Evolutionary conservation across 53 echinoderm and acorn worm genomes (phyloP).

Genomic region (Mesocentrotus franciscanus): DNA sequence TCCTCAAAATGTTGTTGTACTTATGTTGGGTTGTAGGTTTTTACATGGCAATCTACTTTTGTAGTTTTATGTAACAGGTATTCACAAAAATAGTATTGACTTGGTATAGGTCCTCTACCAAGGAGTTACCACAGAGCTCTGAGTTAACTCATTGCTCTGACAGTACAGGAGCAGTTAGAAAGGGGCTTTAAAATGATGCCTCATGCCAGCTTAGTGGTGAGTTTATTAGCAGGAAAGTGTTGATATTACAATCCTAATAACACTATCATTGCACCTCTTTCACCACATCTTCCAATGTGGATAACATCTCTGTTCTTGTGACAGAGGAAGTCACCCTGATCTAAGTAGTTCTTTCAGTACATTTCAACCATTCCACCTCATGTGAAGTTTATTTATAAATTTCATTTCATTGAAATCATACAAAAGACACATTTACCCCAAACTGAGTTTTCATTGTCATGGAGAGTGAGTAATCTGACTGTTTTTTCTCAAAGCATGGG

Average conservation of each 20-base stretch:
- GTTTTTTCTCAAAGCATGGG: slow-evolving; percentile 1
- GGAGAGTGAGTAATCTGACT: slow-evolving; percentile 10
- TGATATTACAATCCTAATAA: background rate
- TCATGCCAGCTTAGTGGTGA: background rate
- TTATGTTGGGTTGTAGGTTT: no score
- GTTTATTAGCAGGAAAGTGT: background rate
- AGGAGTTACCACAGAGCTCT: no score
- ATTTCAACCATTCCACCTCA: background rate
- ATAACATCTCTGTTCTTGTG: background rate
- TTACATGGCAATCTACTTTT: no score
- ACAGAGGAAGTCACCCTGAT: slow-evolving; percentile 8
- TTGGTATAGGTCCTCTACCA: no score
- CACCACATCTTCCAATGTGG: background rate
- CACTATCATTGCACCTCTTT: background rate
- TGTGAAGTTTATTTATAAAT: background rate
- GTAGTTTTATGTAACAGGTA: no score
- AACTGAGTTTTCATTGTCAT: slow-evolving; percentile 12
- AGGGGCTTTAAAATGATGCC: background rate
- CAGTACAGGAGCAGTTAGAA: no score
- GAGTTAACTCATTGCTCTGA: no score
- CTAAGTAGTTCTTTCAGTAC: background rate
- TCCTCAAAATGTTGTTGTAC: no score
- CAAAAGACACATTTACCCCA: slow-evolving; percentile 21
- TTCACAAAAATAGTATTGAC: no score
- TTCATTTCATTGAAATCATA: background rate